Percentiles rank a stretch among this genome's conserved stretches.
Conservation (phyloP, 1,140 invertebrate genomes). For the Penaeus indicus region DNA sequence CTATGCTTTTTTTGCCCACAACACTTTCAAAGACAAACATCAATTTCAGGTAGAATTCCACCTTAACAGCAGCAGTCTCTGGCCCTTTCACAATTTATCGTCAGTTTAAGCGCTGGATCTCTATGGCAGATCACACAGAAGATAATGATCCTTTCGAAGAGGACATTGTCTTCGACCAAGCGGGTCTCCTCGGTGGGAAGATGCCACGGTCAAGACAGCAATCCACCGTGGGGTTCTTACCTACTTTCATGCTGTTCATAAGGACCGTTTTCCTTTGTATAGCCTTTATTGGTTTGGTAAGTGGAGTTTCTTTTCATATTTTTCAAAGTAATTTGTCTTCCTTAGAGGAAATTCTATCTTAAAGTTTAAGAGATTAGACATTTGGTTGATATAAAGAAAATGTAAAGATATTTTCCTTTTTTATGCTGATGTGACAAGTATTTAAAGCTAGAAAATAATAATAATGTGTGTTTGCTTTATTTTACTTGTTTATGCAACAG, state of each 20-base stretch:
- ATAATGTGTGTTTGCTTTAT: too few species aligned
- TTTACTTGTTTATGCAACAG: too few species aligned
- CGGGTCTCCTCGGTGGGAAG: conserved; percentile 62
- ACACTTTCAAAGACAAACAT: too few species aligned
- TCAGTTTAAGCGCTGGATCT: conserved; percentile 51
- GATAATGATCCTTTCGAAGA: conserved; percentile 67
- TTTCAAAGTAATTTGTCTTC: neutral
- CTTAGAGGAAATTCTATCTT: too few species aligned
- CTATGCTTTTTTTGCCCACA: too few species aligned
- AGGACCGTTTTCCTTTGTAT: conserved; percentile 65
- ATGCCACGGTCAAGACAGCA: conserved; percentile 58
- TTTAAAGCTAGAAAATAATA: too few species aligned
- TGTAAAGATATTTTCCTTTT: too few species aligned
- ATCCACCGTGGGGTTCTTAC: conserved; percentile 56
- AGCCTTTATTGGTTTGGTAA: conserved; percentile 66
- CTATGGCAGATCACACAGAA: conserved; percentile 60
- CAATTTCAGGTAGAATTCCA: too few species aligned
- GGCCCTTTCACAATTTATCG: conserved; percentile 53
- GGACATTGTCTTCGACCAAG: conserved; percentile 67
- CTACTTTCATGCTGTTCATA: conserved; percentile 66
- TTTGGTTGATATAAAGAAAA: too few species aligned
- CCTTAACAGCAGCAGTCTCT: too few species aligned
- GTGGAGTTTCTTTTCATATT: conserved; percentile 11
- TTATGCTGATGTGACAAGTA: too few species aligned
- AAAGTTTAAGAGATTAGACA: too few species aligned